Conservation (phyloP, 2,113 vertebrate genomes). For the Triplophysa dalaica region DNA sequence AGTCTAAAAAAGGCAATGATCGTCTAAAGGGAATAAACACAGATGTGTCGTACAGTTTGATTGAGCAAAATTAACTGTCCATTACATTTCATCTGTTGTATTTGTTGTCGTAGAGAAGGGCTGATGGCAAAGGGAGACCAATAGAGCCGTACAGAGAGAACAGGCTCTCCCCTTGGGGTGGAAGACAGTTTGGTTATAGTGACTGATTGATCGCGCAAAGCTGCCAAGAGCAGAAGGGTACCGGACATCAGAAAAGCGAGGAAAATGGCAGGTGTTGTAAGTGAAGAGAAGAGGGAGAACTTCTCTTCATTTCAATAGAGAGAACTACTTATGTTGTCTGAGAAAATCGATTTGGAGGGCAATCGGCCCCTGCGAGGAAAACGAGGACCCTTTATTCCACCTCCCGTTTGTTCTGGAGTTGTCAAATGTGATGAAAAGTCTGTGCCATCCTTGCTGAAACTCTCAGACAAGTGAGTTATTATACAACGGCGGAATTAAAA, state of each 20-base stretch:
- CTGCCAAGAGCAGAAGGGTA: constrained; percentile 44
- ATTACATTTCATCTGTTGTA: constrained; percentile 3
- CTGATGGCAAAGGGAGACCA: background rate
- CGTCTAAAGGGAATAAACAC: background rate
- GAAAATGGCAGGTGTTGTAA: constrained; percentile 35
- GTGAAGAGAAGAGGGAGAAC: constrained; percentile 30
- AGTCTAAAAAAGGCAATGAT: background rate
- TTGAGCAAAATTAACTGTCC: constrained; percentile 6
- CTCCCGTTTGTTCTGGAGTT: constrained; percentile 43
- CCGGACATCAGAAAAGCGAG: constrained; percentile 30
- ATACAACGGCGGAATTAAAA: constrained; percentile 26
- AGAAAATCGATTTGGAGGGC: constrained; percentile 42
- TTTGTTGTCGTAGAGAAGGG: constrained; percentile 3
- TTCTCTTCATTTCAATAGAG: constrained; percentile 39
- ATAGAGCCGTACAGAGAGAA: background rate
- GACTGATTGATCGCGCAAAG: constrained; percentile 52
- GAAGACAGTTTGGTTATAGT: constrained; percentile 46
- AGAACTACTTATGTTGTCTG: constrained; percentile 43
- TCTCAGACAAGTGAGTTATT: constrained; percentile 36
- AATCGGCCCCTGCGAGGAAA: constrained; percentile 28
- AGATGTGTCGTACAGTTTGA: background rate
- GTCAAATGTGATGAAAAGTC: constrained; percentile 43
- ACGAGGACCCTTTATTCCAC: constrained; percentile 7
- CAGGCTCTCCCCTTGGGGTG: constrained; percentile 12
- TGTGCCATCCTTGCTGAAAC: constrained; percentile 5